Base-by-base conservation (phyloP, 2,888 invertebrate genomes). In the Epirrhoe tristata region DNA sequence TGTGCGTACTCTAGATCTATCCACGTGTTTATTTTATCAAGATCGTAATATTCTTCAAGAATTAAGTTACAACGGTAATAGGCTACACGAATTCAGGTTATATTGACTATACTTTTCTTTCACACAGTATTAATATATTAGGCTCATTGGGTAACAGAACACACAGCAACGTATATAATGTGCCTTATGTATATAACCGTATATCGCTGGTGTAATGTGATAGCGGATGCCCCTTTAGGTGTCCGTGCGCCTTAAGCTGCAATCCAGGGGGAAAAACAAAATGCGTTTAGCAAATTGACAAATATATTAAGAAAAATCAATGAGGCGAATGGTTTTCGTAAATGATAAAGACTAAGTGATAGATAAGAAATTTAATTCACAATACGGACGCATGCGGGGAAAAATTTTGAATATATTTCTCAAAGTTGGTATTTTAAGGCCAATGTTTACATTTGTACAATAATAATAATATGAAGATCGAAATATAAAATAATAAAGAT, bases 201-300 rank as follows among this genome's bases (percentile, higher is more conserved):
- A 55, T 63, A 58, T 62, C 63, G 53, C 66, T 78, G 79, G 78
- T 82, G 81, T 82, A 77, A 75, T 79, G 76, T 78, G 81, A 74
- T 77, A 77, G 81, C 77, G 71, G 81, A 79, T 80, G 80, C 78
- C 78, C 77, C 74, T 79, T 17, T 70, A 67, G 81, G 74, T 77
- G 84, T 87, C 86, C 86, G 85, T 82, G 83, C 79, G 78, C 81
- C 86, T 82, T 93, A 93, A 89, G 93, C 93, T 93, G 93, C 93
- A 91, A 91, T 91, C 93, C 93, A 73, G 81, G 77, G 73, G 81
- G 77, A 80, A 77, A 77, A 70, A 77, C 78, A 81, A 81, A 73
- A 63, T 76, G 79, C 76, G 71, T 79, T 80, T 78, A 81, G 71
- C 76, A 64, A 58, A 51, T 51, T 14, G 7, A 54, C 31, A 62